These are phyloP conservation scores for Diabrotica virgifera DNA, from an alignment of 1,140 invertebrate genomes.

Conservation along the genomic window DNA sequence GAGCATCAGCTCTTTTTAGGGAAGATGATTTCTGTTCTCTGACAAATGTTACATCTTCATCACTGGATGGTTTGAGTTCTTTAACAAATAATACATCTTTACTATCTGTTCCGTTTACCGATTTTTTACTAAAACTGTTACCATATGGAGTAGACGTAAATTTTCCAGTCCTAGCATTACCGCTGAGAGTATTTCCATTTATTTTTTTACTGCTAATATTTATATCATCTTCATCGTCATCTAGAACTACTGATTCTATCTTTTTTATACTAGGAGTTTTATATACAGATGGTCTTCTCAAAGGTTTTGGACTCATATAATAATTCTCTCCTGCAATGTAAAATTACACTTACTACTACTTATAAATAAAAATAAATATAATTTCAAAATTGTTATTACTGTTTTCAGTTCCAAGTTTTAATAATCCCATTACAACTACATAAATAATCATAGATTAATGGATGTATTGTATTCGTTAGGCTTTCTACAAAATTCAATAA, in stretches of 20 bases:
- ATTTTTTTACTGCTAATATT: conserved; percentile 22
- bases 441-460: too few species aligned
- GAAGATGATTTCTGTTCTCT: conserved; percentile 25
- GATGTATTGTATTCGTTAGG: too few species aligned
- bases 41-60: conserved; percentile 35
- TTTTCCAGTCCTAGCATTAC: conserved; percentile 8
- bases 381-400: too few species aligned
- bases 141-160: conserved; percentile 27
- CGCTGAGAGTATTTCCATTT: conserved; percentile 5
- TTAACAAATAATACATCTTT: conserved; percentile 34
- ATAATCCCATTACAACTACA: too few species aligned
- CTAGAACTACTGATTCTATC: conserved; percentile 20
- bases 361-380: too few species aligned
- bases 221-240: conserved; percentile 33
- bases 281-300: conserved; percentile 12
- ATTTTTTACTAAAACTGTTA: conserved; percentile 6
- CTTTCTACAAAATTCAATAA: too few species aligned
- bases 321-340: conserved; percentile 9
- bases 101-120: conserved; percentile 18
- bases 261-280: conserved; percentile 11
- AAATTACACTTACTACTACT: neutral
- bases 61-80: conserved; percentile 23
- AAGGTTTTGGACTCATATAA: conserved; percentile 4
- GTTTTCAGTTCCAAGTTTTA: too few species aligned
- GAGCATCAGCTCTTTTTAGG: conserved; percentile 24